Conservation (phyloP, 2,888 invertebrate species). For the Aphelenchoides bicaudatus region DNA sequence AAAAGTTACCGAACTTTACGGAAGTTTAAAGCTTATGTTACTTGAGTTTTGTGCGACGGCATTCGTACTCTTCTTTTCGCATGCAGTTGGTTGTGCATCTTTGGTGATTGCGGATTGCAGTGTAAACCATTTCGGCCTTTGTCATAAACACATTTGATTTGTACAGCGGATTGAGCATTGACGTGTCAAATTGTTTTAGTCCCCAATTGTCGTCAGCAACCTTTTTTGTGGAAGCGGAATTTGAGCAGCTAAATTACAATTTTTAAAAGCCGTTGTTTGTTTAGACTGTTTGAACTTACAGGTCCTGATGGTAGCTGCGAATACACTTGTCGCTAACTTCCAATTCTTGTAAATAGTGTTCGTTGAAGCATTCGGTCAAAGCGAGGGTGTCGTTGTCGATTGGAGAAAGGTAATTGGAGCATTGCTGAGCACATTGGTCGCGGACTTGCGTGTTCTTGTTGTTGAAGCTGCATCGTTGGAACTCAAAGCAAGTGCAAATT, state of each 20-base stretch:
- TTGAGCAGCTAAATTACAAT: neutral
- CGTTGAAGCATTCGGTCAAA: neutral
- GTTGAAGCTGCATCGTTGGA: neutral
- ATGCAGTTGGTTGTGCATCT: neutral
- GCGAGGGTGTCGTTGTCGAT: neutral
- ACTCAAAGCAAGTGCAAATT: neutral
- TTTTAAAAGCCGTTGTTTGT: neutral
- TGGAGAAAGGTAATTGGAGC: neutral
- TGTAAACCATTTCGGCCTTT: no score
- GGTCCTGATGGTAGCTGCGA: neutral
- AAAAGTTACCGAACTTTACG: neutral
- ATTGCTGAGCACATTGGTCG: constrained; percentile 1
- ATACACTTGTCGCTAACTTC: neutral
- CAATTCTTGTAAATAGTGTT: neutral
- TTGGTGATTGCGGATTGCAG: constrained; percentile 3
- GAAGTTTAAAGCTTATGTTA: no score
- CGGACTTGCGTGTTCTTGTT: no score
- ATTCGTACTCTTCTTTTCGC: neutral
- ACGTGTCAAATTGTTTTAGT: neutral
- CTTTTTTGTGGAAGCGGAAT: neutral
- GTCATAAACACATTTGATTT: neutral
- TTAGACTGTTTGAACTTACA: neutral
- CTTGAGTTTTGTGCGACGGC: no score
- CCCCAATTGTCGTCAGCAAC: neutral
- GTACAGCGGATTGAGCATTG: neutral